phyloP scores from a whole-genome alignment of 2,888 invertebrate genomes.

The Callinectes sapidus region DNA sequence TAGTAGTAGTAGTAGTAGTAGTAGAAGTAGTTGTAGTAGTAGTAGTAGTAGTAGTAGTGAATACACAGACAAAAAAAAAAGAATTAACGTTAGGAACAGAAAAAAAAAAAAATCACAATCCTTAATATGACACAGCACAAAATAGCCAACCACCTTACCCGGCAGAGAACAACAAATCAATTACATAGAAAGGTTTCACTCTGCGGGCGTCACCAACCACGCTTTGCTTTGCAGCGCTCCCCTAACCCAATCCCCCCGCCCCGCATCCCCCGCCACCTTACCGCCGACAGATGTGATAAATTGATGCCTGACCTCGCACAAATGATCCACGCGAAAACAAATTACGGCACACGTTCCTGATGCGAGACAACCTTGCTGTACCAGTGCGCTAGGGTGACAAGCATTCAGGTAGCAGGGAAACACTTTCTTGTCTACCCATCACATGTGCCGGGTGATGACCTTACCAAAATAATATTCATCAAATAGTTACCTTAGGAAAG shows the following conservation, averaged over 20 bases:
- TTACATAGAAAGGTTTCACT: background rate
- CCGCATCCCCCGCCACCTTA: background rate
- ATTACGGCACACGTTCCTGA: conserved; percentile 7
- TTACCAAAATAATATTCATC: background rate
- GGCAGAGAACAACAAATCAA: background rate
- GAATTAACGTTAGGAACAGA: background rate
- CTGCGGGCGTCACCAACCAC: conserved; percentile 9
- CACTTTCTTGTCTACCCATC: conserved; percentile 4
- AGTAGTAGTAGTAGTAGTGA: background rate
- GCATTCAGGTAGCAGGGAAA: background rate
- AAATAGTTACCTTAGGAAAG: background rate
- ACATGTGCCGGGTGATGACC: background rate
- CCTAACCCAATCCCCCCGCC: background rate
- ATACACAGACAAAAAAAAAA: background rate
- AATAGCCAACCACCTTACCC: background rate
- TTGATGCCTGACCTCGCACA: conserved; percentile 28
- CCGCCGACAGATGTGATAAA: conserved; percentile 33
- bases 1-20: conserved; percentile 15
- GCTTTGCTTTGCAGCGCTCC: background rate
- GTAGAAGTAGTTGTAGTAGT: background rate
- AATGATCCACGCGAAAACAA: conserved; percentile 36
- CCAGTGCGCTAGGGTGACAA: background rate
- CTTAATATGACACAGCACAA: background rate
- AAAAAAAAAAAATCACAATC: background rate
- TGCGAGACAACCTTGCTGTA: background rate